These are phyloP conservation scores for Anolis apletophallus DNA, from an alignment of 2,797 vertebrate species.

Conservation along the genomic window DNA sequence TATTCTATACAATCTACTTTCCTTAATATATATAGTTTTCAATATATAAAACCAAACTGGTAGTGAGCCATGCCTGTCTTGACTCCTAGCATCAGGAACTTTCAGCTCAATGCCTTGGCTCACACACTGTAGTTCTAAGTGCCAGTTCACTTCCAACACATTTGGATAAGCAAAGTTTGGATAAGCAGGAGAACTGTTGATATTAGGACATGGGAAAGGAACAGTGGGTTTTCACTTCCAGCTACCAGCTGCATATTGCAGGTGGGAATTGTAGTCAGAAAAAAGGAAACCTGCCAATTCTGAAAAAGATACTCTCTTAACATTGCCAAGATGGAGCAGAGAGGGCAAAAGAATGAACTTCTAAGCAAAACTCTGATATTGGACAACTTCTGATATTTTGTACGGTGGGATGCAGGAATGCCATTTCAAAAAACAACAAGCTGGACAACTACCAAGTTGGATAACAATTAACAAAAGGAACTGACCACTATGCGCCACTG, in stretches of 20 bases:
- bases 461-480: not conserved
- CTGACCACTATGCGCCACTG: not conserved
- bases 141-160: constrained; percentile 7
- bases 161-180: constrained; percentile 31
- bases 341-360: not conserved
- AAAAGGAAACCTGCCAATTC: not conserved
- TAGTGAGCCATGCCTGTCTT: not conserved
- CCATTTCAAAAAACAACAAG: too few species aligned
- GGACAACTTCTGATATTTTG: too few species aligned
- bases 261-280: not conserved
- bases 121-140: not conserved
- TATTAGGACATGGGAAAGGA: constrained; percentile 23
- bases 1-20: not conserved
- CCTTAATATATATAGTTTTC: not conserved
- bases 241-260: not conserved
- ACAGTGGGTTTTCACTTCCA: constrained; percentile 17
- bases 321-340: not conserved
- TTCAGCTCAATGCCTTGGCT: not conserved
- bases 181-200: constrained; percentile 18
- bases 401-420: too few species aligned
- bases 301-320: not conserved
- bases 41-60: not conserved
- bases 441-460: too few species aligned
- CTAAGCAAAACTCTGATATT: not conserved
- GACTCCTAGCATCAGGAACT: not conserved